These are phyloP conservation scores for Nannospalax galili DNA, from an alignment of 2,113 vertebrate genomes.

Conservation along the genomic window DNA sequence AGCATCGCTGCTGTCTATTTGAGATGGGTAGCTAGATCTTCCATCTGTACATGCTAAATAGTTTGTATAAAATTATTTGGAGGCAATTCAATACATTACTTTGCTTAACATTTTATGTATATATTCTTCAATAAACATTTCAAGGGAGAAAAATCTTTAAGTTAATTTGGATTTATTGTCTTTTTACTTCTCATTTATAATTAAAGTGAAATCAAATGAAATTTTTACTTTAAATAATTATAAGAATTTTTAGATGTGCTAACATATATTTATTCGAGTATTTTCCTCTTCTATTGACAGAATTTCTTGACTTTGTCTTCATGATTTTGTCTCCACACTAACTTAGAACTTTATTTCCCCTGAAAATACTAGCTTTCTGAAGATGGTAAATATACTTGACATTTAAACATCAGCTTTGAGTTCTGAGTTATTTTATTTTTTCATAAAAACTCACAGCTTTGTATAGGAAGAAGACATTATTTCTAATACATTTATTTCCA, in stretches of 20 bases:
- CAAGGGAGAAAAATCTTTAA: background rate
- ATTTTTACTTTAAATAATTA: background rate
- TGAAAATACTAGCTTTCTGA: slow-evolving; percentile 35
- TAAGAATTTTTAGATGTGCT: background rate
- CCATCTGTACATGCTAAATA: background rate
- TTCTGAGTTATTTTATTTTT: slow-evolving; percentile 21
- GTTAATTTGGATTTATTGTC: background rate
- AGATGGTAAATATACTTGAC: slow-evolving; percentile 8
- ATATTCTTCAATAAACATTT: background rate
- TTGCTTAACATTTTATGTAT: too few relatives aligned
- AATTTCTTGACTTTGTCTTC: slow-evolving; percentile 26
- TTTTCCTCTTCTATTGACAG: slow-evolving; percentile 18
- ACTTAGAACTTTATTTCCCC: background rate
- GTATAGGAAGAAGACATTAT: slow-evolving; percentile 11
- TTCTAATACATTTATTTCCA: background rate
- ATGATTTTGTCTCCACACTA: background rate
- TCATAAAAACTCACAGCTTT: background rate
- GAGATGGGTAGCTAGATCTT: background rate
- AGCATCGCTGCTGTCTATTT: background rate
- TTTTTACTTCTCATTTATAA: background rate
- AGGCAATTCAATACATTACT: background rate
- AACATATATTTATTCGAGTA: background rate
- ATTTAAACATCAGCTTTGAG: slow-evolving; percentile 46
- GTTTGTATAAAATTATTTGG: background rate
- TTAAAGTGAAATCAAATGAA: background rate